These are phyloP conservation scores for Eupithecia exiguata DNA, from an alignment of 2,888 invertebrate species.

Conservation along the genomic window DNA sequence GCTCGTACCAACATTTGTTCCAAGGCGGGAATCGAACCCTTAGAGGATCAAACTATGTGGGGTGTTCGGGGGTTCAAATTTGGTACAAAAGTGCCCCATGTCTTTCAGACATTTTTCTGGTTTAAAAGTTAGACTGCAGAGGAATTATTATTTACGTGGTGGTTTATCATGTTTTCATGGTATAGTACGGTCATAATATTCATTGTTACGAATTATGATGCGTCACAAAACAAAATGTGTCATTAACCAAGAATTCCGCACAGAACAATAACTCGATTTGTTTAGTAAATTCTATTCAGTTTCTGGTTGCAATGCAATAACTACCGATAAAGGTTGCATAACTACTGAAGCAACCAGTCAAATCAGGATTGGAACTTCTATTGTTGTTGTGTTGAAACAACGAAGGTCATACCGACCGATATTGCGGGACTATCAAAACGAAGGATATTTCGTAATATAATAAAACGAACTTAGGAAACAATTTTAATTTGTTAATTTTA, in stretches of 20 bases:
- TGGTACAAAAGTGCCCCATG: background rate
- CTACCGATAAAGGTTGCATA: conserved; percentile 1
- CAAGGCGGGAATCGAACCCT: too few relatives aligned
- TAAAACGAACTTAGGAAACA: background rate
- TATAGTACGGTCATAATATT: background rate
- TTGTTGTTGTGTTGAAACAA: conserved; percentile 24
- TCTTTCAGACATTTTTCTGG: background rate
- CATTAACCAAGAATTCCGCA: background rate
- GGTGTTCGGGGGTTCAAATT: background rate
- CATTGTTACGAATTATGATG: background rate
- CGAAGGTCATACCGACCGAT: conserved; percentile 21
- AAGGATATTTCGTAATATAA: background rate
- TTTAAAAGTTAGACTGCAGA: too few relatives aligned
- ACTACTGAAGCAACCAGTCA: conserved; percentile 3
- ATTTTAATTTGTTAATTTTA: background rate
- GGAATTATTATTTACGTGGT: too few relatives aligned
- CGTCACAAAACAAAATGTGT: background rate
- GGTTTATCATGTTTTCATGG: background rate
- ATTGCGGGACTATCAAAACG: background rate
- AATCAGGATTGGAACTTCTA: conserved; percentile 11
- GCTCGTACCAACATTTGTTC: too few relatives aligned
- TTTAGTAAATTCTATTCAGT: background rate
- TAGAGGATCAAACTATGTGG: background rate
- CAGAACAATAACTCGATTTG: background rate
- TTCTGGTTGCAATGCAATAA: background rate